Percentiles rank a stretch among this genome's conserved stretches.
Evolutionary conservation across 2,888 invertebrate genomes (phyloP).

Genomic region (Acronicta aceris): DNA sequence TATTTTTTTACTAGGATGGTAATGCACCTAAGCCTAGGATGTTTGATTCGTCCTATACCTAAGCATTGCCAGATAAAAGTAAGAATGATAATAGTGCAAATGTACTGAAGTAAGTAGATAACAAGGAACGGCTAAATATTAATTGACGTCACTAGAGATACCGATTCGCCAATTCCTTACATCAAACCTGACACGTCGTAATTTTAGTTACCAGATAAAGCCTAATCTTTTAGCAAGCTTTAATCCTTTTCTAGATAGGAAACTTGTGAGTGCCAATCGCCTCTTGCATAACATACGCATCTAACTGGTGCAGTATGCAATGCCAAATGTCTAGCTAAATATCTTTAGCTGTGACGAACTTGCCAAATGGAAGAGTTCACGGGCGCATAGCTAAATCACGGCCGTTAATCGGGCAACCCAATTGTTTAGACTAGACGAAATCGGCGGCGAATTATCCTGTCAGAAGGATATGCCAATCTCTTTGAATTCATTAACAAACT

Average conservation of each 20-base stretch:
- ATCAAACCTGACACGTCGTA: background rate
- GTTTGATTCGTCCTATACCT: too few relatives aligned
- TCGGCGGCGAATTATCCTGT: background rate
- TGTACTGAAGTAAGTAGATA: background rate
- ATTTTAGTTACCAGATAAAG: background rate
- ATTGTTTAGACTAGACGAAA: constrained; percentile 25
- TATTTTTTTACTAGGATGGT: too few relatives aligned
- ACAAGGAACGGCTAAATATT: background rate
- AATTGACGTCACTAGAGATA: constrained; percentile 4
- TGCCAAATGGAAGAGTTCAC: constrained; percentile 73
- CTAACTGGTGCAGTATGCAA: constrained; percentile 48
- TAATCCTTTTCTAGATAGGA: constrained; percentile 21
- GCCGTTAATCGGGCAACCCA: background rate
- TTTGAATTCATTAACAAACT: too few relatives aligned
- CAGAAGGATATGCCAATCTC: too few relatives aligned
- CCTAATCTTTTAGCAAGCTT: background rate
- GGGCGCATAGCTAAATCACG: constrained; percentile 62
- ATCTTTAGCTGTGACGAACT: constrained; percentile 63
- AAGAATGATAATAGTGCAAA: too few relatives aligned
- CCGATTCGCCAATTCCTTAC: background rate
- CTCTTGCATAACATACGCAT: constrained; percentile 38
- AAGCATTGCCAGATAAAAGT: too few relatives aligned
- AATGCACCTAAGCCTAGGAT: too few relatives aligned
- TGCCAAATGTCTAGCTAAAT: constrained; percentile 61
- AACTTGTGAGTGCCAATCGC: constrained; percentile 35